These are phyloP conservation scores for Notechis scutatus DNA, from an alignment of 2,113 vertebrate genomes.

Conservation along the genomic window DNA sequence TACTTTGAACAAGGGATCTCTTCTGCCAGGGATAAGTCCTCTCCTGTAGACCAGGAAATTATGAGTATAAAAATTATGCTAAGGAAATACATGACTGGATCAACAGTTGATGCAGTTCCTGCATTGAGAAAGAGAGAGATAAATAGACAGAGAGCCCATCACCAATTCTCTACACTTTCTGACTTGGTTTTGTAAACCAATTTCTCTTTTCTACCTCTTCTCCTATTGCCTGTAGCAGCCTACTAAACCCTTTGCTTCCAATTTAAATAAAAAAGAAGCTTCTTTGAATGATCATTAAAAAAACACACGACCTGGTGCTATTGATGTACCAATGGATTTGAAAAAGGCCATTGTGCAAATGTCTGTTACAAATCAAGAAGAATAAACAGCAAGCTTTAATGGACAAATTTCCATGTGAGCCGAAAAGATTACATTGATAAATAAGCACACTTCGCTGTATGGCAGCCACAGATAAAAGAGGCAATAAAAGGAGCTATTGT, in stretches of 20 bases:
- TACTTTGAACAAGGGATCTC: constrained; percentile 71
- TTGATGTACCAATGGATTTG: constrained; percentile 47
- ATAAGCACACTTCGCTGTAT: constrained; percentile 8
- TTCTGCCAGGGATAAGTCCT: constrained; percentile 44
- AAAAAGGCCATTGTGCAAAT: constrained; percentile 57
- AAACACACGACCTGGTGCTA: constrained; percentile 2
- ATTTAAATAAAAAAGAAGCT: constrained; percentile 31
- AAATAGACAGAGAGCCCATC: constrained; percentile 48
- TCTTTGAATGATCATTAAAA: constrained; percentile 18
- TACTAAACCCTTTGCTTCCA: neutral
- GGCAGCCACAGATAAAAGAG: constrained; percentile 58
- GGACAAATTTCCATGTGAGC: constrained; percentile 50
- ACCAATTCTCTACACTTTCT: constrained; percentile 19
- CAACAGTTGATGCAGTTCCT: neutral
- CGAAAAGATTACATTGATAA: constrained; percentile 71
- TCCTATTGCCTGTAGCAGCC: constrained; percentile 5
- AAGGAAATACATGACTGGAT: constrained; percentile 33
- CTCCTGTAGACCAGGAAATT: constrained; percentile 40
- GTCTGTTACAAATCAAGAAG: constrained; percentile 30
- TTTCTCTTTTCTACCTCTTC: neutral
- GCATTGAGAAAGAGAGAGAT: constrained; percentile 6
- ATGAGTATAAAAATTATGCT: constrained; percentile 45
- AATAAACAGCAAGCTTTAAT: constrained; percentile 39
- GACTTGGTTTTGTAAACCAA: constrained; percentile 22
- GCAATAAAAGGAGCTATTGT: constrained; percentile 34